Evolutionary conservation across 1,140 invertebrate species (phyloP).

Genomic region (Drosophila jambulina): DNA sequence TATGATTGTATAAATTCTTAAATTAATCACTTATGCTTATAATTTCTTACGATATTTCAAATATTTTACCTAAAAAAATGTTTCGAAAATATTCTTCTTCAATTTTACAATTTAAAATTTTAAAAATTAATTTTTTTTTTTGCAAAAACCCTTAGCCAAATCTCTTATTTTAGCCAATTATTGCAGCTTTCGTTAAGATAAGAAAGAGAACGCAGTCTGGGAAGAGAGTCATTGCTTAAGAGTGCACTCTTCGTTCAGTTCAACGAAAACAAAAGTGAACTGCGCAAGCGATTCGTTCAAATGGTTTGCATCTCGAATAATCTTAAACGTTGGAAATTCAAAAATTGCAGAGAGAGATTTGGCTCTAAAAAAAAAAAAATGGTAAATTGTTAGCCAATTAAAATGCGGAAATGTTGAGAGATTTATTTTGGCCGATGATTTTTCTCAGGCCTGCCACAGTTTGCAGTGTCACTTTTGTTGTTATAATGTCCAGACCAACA

Average conservation of each 20-base stretch:
- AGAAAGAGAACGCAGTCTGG: slow-evolving; percentile 1
- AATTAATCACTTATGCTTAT: not conserved
- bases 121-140: no score
- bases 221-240: slow-evolving; percentile 22
- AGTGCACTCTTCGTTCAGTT: slow-evolving; percentile 55
- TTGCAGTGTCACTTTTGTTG: slow-evolving; percentile 71
- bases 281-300: slow-evolving; percentile 50
- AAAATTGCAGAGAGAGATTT: slow-evolving; percentile 5
- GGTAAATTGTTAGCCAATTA: slow-evolving; percentile 48
- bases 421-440: slow-evolving; percentile 64
- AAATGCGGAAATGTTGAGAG: slow-evolving; percentile 71
- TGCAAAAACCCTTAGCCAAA: not conserved
- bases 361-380: not conserved
- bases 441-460: slow-evolving; percentile 68
- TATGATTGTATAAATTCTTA: no score
- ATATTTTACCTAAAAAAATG: not conserved
- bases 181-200: slow-evolving; percentile 1
- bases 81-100: no score
- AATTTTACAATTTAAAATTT: no score
- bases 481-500: slow-evolving; percentile 19
- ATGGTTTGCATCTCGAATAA: slow-evolving; percentile 68
- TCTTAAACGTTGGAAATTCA: slow-evolving; percentile 41
- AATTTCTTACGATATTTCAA: not conserved
- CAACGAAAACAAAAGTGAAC: slow-evolving; percentile 59
- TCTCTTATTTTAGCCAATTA: slow-evolving; percentile 13